These are phyloP conservation scores for Nerophis ophidion DNA, from an alignment of 2,113 vertebrate genomes.

Conservation along the genomic window DNA sequence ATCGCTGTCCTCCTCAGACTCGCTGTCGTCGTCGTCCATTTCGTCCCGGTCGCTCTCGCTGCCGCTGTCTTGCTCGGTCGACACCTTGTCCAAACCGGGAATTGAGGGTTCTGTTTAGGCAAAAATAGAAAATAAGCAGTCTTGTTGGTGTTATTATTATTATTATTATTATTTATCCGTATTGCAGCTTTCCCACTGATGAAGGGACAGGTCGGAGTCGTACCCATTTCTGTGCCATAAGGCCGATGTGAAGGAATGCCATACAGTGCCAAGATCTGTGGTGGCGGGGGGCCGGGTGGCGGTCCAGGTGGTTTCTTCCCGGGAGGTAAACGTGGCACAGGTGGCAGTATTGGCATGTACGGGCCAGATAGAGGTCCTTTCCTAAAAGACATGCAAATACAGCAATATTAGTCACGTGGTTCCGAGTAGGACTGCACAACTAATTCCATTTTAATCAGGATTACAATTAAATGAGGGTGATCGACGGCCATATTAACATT, in stretches of 20 bases:
- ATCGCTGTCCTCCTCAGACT: slow-evolving; percentile 83
- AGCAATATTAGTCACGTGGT: not conserved
- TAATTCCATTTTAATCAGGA: too few species aligned
- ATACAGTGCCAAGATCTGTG: slow-evolving; percentile 88
- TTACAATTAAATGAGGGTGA: too few species aligned
- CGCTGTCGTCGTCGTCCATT: slow-evolving; percentile 77
- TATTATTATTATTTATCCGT: not conserved
- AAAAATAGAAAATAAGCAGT: not conserved
- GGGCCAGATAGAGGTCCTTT: slow-evolving; percentile 71
- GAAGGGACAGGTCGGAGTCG: slow-evolving; percentile 4
- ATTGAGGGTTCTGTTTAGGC: slow-evolving; percentile 40
- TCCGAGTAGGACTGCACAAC: not conserved
- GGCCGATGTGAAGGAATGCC: slow-evolving; percentile 72
- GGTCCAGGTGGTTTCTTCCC: slow-evolving; percentile 94
- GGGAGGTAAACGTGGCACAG: slow-evolving; percentile 88
- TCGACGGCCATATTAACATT: too few species aligned
- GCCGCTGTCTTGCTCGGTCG: slow-evolving; percentile 78
- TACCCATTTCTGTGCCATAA: slow-evolving; percentile 79
- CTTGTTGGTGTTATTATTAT: too few species aligned
- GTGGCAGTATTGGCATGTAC: slow-evolving; percentile 71
- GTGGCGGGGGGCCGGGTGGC: slow-evolving; percentile 90
- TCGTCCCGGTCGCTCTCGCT: slow-evolving; percentile 83
- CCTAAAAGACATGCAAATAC: slow-evolving; percentile 35
- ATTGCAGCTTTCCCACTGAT: not conserved
- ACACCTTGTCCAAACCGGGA: slow-evolving; percentile 52